phyloP scores from a whole-genome alignment of 2,113 vertebrate genomes.

The Pelvicachromis taeniatus region DNA sequence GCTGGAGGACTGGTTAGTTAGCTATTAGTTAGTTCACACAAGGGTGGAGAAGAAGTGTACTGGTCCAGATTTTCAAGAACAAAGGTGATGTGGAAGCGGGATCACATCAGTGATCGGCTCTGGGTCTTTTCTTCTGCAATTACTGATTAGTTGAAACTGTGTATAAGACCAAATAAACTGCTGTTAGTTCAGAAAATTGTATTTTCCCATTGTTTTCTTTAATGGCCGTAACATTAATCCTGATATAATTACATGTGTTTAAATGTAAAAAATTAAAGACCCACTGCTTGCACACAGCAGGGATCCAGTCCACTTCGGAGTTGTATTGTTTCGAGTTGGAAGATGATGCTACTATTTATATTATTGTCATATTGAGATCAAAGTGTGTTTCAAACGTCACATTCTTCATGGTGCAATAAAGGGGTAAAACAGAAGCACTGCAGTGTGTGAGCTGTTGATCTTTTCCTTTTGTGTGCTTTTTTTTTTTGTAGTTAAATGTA shows the following conservation, averaged over 20 bases:
- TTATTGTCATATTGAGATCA: background rate
- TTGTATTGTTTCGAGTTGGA: background rate
- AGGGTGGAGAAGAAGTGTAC: no score
- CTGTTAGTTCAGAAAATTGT: background rate
- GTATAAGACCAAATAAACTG: background rate
- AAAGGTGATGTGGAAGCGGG: no score
- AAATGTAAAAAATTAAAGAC: background rate
- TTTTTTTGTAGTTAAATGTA: background rate
- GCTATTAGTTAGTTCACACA: no score
- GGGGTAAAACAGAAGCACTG: background rate
- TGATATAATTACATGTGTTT: background rate
- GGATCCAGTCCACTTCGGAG: background rate
- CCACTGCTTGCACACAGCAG: no score
- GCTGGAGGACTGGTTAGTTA: no score
- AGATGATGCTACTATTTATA: background rate
- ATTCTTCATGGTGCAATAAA: background rate
- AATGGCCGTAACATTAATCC: background rate
- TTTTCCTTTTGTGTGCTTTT: background rate
- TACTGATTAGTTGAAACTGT: background rate
- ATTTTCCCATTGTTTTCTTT: background rate
- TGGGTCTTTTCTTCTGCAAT: background rate
- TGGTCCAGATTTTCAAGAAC: no score
- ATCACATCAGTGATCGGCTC: no score
- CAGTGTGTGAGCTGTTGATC: background rate
- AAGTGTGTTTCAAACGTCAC: background rate